phyloP scores from a whole-genome alignment of 2,797 vertebrate species.

The Scolopax rusticola region DNA sequence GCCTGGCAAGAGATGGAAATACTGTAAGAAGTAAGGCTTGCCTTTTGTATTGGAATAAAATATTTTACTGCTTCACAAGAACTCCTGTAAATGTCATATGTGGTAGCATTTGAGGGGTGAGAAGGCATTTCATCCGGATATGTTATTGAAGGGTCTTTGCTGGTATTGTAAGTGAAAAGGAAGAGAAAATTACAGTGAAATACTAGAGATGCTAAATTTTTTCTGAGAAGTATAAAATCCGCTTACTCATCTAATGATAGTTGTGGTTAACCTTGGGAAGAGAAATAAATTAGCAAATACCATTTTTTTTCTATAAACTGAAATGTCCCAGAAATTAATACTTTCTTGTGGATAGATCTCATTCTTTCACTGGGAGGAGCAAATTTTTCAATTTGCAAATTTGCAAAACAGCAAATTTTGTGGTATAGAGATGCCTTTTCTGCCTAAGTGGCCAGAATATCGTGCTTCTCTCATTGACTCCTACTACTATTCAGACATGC shows the following conservation, averaged over 20 bases:
- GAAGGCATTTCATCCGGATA: neutral
- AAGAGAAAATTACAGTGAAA: neutral
- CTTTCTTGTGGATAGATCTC: neutral
- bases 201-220: neutral
- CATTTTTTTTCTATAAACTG: neutral
- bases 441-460: neutral
- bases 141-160: neutral
- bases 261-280: neutral
- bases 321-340: neutral
- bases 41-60: neutral
- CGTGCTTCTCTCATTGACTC: neutral
- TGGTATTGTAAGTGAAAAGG: neutral
- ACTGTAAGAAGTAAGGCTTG: neutral
- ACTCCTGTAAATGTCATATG: neutral
- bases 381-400: neutral
- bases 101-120: neutral
- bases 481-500: neutral
- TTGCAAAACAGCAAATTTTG: neutral
- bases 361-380: neutral
- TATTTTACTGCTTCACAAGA: neutral
- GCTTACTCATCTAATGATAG: neutral
- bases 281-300: neutral
- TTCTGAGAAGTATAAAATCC: neutral
- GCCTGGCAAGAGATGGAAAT: neutral
- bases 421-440: neutral